A percentile compares a stretch with the other conserved stretches of the same genome.
phyloP scores from a whole-genome alignment of 2,888 invertebrate species.

The Nomada fucata region DNA sequence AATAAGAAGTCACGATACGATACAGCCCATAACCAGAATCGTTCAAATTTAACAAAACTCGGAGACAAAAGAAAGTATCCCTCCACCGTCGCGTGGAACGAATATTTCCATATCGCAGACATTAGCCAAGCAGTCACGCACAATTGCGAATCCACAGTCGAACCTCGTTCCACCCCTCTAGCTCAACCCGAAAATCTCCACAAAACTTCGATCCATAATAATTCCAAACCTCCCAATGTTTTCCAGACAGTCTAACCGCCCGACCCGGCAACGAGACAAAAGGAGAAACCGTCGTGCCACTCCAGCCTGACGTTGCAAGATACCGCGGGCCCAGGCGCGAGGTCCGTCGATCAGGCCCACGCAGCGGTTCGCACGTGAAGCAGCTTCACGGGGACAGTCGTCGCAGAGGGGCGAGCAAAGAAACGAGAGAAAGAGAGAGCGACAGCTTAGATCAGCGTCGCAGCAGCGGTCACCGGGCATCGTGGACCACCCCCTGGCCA shows the following conservation, averaged over 20 bases:
- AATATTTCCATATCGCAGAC: too few relatives aligned
- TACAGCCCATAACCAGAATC: too few relatives aligned
- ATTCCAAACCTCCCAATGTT: neutral
- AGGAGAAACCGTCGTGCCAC: too few relatives aligned
- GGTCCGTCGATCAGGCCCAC: conserved; percentile 6
- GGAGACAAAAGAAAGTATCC: too few relatives aligned
- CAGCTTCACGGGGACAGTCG: conserved; percentile 1
- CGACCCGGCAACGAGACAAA: neutral
- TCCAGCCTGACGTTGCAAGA: too few relatives aligned
- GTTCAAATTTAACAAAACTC: too few relatives aligned
- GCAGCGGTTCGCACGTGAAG: neutral
- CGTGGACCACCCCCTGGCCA: conserved; percentile 86
- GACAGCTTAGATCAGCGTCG: conserved; percentile 26
- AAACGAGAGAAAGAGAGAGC: neutral
- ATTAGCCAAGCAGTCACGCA: too few relatives aligned
- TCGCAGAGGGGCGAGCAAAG: conserved; percentile 4
- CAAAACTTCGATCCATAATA: neutral
- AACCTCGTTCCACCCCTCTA: too few relatives aligned
- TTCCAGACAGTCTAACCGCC: conserved; percentile 6
- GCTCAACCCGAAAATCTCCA: too few relatives aligned
- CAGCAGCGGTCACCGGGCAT: conserved; percentile 49
- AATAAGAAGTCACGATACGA: too few relatives aligned
- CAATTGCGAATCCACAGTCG: too few relatives aligned
- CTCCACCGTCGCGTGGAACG: too few relatives aligned
- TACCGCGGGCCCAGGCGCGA: conserved; percentile 1